These are phyloP conservation scores for Nephila pilipes DNA, from an alignment of 1,140 invertebrate genomes.

Conservation along the genomic window DNA sequence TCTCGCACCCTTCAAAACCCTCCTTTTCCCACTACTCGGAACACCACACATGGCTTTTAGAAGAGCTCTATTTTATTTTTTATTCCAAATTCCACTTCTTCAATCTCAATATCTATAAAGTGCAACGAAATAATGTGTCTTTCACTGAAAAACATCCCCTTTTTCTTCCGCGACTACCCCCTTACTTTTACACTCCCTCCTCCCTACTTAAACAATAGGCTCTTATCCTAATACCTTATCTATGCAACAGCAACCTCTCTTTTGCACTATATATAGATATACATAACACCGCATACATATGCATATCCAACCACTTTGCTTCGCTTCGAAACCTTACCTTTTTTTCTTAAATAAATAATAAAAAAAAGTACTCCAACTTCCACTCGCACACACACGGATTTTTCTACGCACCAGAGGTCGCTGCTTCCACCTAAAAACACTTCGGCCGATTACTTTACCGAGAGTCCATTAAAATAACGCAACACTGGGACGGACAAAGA, in stretches of 20 bases:
- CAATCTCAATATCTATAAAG: slow-evolving; percentile 75
- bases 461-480: slow-evolving; percentile 66
- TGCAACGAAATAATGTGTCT: slow-evolving; percentile 71
- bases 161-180: not conserved
- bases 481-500: not conserved
- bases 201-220: slow-evolving; percentile 72
- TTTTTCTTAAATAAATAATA: not conserved
- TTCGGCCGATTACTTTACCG: slow-evolving; percentile 47
- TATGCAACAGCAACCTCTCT: slow-evolving; percentile 62
- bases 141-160: slow-evolving; percentile 34
- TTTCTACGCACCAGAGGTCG: slow-evolving; percentile 2
- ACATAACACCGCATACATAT: slow-evolving; percentile 9
- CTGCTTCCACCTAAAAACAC: not conserved
- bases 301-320: slow-evolving; percentile 21
- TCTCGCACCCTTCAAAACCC: not conserved
- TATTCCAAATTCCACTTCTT: not conserved
- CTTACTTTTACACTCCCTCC: not conserved
- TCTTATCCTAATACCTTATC: slow-evolving; percentile 68
- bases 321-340: not conserved
- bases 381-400: not conserved
- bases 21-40: slow-evolving; percentile 23
- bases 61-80: slow-evolving; percentile 8
- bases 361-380: slow-evolving; percentile 8
- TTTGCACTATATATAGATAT: slow-evolving; percentile 9
- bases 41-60: slow-evolving; percentile 67